These are phyloP conservation scores for Heliconius ethilla DNA, from an alignment of 2,888 invertebrate species.

Conservation along the genomic window DNA sequence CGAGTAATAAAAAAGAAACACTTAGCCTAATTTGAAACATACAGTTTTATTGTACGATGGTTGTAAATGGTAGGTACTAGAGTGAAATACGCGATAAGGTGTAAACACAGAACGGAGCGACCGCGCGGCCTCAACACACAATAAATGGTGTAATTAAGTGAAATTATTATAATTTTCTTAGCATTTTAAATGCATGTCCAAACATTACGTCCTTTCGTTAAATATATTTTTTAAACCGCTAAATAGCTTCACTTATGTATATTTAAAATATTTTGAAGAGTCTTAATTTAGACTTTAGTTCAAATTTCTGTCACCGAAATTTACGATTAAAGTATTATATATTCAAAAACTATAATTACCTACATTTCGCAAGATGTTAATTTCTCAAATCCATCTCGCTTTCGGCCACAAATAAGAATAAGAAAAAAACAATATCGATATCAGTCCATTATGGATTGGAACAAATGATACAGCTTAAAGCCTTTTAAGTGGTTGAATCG, in stretches of 20 bases:
- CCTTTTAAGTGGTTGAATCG: constrained; percentile 77
- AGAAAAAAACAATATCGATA: constrained; percentile 56
- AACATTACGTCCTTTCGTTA: constrained; percentile 64
- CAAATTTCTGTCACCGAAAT: constrained; percentile 21
- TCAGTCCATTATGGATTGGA: constrained; percentile 76
- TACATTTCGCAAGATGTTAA: too few species aligned
- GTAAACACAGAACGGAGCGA: constrained; percentile 63
- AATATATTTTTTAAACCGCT: constrained; percentile 54
- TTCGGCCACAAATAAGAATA: constrained; percentile 37
- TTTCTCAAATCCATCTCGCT: constrained; percentile 31
- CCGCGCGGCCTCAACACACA: constrained; percentile 64
- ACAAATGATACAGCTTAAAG: constrained; percentile 77
- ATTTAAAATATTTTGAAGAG: constrained; percentile 38
- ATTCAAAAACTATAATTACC: too few species aligned
- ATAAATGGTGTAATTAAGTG: constrained; percentile 80
- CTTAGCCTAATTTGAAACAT: constrained; percentile 20
- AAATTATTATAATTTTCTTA: constrained; percentile 79
- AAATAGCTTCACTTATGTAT: constrained; percentile 49
- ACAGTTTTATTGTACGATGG: constrained; percentile 28
- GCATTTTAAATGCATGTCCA: constrained; percentile 74
- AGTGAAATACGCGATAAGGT: constrained; percentile 54
- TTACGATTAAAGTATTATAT: background rate
- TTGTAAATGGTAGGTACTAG: constrained; percentile 22
- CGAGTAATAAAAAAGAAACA: too few species aligned
- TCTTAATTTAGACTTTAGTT: constrained; percentile 32